Evolutionary conservation across 2,888 invertebrate species (phyloP).

Genomic region (Cordylochernes scorpioides): DNA sequence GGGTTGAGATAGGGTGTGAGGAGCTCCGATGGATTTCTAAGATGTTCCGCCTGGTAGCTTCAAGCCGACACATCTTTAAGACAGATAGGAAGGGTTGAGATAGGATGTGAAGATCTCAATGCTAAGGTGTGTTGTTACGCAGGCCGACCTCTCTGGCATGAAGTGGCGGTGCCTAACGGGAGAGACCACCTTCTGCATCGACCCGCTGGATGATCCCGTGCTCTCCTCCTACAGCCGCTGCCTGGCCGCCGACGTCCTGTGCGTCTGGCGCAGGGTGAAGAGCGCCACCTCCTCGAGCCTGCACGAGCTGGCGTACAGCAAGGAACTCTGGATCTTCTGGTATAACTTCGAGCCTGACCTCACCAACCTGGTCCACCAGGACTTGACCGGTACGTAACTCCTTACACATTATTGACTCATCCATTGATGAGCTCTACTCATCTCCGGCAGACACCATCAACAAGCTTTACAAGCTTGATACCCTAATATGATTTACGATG

Average conservation of each 20-base stretch:
- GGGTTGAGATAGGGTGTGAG: too few species aligned
- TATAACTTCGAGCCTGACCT: conserved; percentile 90
- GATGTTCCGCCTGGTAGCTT: too few species aligned
- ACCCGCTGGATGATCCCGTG: conserved; percentile 61
- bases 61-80: too few species aligned
- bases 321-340: conserved; percentile 99
- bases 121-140: too few species aligned
- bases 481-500: too few species aligned
- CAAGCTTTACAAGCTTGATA: too few species aligned
- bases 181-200: conserved; percentile 31
- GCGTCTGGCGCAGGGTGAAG: conserved; percentile 83
- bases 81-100: too few species aligned
- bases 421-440: too few species aligned
- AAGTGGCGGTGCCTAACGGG: conserved; percentile 90
- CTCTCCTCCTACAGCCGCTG: conserved; percentile 68
- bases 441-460: too few species aligned
- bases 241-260: conserved; percentile 65
- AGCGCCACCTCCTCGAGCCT: conserved; percentile 46
- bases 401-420: too few species aligned
- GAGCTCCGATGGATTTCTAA: too few species aligned
- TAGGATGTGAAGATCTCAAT: too few species aligned
- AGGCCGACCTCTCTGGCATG: conserved; percentile 97
- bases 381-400: conserved; percentile 69
- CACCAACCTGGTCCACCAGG: conserved; percentile 50
- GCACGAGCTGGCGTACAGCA: conserved; percentile 22